phyloP scores from a whole-genome alignment of 2,797 vertebrate species.

The Triplophysa yarkandensis region DNA sequence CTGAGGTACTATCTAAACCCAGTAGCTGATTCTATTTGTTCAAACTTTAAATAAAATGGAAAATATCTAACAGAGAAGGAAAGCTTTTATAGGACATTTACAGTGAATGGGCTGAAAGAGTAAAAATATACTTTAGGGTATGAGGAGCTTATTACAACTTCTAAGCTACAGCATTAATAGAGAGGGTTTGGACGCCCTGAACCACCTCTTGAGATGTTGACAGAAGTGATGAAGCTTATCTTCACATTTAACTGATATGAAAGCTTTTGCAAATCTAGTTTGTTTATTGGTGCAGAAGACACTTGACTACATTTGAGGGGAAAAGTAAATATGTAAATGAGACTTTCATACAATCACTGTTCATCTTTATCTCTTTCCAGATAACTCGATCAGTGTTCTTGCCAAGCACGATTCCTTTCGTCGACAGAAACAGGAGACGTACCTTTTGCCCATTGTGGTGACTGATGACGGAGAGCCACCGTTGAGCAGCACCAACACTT shows the following conservation, averaged over 20 bases:
- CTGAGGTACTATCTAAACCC: constrained; percentile 46
- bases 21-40: constrained; percentile 32
- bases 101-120: constrained; percentile 66
- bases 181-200: constrained; percentile 48
- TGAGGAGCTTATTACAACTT: constrained; percentile 67
- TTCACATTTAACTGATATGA: not conserved
- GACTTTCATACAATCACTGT: constrained; percentile 47
- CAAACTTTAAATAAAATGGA: constrained; percentile 14
- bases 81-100: constrained; percentile 63
- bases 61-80: constrained; percentile 56
- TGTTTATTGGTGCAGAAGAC: not conserved
- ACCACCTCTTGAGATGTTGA: constrained; percentile 10
- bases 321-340: not conserved
- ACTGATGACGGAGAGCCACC: constrained; percentile 92
- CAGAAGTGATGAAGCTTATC: constrained; percentile 17
- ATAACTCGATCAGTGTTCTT: constrained; percentile 94
- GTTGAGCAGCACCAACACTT: constrained; percentile 96
- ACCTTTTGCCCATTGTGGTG: constrained; percentile 93
- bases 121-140: constrained; percentile 63
- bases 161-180: constrained; percentile 71
- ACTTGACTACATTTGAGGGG: not conserved
- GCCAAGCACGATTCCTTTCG: constrained; percentile 93
- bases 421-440: constrained; percentile 94
- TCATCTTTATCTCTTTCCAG: constrained; percentile 70
- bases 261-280: not conserved